Base-by-base conservation (phyloP, 2,888 invertebrate species). In the Chesias legatella region DNA sequence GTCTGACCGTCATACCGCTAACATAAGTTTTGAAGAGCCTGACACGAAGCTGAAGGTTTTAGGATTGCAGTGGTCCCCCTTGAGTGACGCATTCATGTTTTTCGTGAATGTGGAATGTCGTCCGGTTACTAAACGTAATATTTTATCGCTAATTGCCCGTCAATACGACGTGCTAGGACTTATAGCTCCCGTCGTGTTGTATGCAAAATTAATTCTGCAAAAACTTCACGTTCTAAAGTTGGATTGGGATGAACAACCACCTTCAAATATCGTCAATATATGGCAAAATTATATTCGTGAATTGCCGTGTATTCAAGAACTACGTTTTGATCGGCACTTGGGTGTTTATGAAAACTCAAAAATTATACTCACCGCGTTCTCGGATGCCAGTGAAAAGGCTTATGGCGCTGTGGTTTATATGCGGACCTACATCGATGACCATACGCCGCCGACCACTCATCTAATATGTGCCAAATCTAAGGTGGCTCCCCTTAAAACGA, bases 131-230 rank as follows among this genome's bases (percentile, higher is more conserved):
- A 54, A 51, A 27, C 33, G 51, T 0, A 28, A 8, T 10, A 48
- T 55, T n/a, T 25, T 50, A 10, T 51, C 54, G 0, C 8, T 20
- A 2, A 26, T 48, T 6, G 51, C 54, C 0, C 33, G 49, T 3
- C 22, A 51, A 1, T 54, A 13, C 10, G 54, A 54, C 23, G 23
- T 48, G 0, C 9, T 55, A 6, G 50, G 51, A 1, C 32, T 50
- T 1, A 40, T 43, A 0, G 50, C 43, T 7, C 54, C 51, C 0
- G 33, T 43, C 1, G 43, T 40, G 6, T 10, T 52, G 1, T 44
- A 29, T 9, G 51, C 51, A 1, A 55, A 55, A 24, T 20, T 51
- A 4, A 11, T 53, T 30, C 39, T 53, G 23, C 40, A 35, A 17
- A 31, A 34, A 6, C 25, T 46, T 1, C 38, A 37, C 34, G n/a